Evolutionary conservation across 2,888 invertebrate species (phyloP).

Genomic region (Stramonita haemastoma): DNA sequence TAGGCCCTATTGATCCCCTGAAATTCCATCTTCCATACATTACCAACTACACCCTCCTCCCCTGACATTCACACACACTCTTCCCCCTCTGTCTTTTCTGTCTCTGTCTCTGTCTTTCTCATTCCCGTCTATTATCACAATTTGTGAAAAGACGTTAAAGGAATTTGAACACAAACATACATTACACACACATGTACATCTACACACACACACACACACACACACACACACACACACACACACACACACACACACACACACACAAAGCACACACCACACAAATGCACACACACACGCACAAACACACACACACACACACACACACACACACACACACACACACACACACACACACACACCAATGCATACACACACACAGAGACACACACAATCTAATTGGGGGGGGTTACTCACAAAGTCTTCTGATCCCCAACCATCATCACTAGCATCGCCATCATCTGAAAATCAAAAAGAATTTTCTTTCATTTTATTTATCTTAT

Average conservation of each 20-base stretch:
- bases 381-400: not conserved
- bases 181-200: too few relatives aligned
- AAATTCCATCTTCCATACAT: too few relatives aligned
- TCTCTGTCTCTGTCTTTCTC: too few relatives aligned
- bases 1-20: too few relatives aligned
- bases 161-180: too few relatives aligned
- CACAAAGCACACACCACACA: too few relatives aligned
- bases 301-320: not conserved
- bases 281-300: slow-evolving; percentile 23
- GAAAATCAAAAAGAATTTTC: not conserved
- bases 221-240: not conserved
- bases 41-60: too few relatives aligned
- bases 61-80: too few relatives aligned
- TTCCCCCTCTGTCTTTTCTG: too few relatives aligned
- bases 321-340: not conserved
- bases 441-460: slow-evolving; percentile 9
- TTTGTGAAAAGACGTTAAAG: too few relatives aligned
- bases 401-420: not conserved
- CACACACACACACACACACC: not conserved
- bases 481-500: too few relatives aligned
- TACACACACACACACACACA: not conserved
- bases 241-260: slow-evolving; percentile 25
- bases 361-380: not conserved
- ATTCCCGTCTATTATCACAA: too few relatives aligned
- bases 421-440: slow-evolving; percentile 11